phyloP scores from a whole-genome alignment of 2,797 vertebrate genomes.

The Crax fasciolata region DNA sequence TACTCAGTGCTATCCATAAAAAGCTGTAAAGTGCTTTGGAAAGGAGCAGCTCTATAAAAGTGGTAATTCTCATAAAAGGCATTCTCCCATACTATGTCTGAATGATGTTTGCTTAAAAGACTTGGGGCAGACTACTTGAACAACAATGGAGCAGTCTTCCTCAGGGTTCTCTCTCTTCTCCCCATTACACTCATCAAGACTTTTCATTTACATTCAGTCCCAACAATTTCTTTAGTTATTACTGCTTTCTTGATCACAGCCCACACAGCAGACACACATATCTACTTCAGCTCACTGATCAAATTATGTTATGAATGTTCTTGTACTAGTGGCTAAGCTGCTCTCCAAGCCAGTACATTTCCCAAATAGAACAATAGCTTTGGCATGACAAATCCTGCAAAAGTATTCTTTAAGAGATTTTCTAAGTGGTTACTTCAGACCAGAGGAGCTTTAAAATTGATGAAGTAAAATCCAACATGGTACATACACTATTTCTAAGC shows the following conservation, averaged over 20 bases:
- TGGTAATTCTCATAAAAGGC: background rate
- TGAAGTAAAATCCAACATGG: background rate
- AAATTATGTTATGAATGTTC: background rate
- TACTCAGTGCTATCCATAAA: background rate
- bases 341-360: background rate
- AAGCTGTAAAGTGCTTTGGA: background rate
- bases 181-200: background rate
- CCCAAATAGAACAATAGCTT: background rate
- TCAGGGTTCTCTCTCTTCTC: background rate
- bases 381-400: background rate
- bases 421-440: background rate
- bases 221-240: rapidly evolving
- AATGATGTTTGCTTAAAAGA: background rate
- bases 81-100: background rate
- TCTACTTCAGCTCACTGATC: background rate
- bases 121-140: background rate
- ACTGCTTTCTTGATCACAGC: background rate
- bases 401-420: background rate
- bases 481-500: background rate
- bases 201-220: background rate
- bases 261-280: background rate
- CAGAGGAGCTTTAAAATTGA: background rate
- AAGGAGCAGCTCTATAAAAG: background rate
- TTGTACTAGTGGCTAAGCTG: background rate
- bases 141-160: background rate